A percentile compares a stretch with the other conserved stretches of the same genome.
These are phyloP conservation scores for Popillia japonica DNA, from an alignment of 1,140 invertebrate species.

Conservation along the genomic window DNA sequence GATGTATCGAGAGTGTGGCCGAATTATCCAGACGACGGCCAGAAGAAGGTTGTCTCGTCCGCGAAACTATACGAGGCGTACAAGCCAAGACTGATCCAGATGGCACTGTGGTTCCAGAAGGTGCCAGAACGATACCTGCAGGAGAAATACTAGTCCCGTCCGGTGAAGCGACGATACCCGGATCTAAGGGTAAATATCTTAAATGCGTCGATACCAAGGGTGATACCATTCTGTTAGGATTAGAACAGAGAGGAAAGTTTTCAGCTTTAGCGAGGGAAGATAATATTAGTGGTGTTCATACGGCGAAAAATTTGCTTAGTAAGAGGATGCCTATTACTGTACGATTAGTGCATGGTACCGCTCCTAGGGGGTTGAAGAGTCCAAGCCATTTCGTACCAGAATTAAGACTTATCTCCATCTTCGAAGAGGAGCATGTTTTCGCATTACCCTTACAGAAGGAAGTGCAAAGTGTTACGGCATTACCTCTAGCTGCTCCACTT, in stretches of 20 bases:
- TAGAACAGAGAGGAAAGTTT: slow-evolving; percentile 89
- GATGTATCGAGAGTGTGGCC: slow-evolving; percentile 87
- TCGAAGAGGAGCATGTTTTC: slow-evolving; percentile 86
- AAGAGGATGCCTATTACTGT: slow-evolving; percentile 92
- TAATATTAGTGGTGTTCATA: slow-evolving; percentile 92
- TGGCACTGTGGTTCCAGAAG: slow-evolving; percentile 74
- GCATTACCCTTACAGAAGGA: slow-evolving; percentile 85
- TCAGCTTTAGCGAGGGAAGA: slow-evolving; percentile 89
- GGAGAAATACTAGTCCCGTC: slow-evolving; percentile 72
- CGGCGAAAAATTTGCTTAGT: slow-evolving; percentile 82
- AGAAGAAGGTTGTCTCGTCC: slow-evolving; percentile 80
- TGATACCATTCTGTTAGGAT: slow-evolving; percentile 80
- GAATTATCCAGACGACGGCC: slow-evolving; percentile 81
- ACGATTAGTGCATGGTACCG: slow-evolving; percentile 86
- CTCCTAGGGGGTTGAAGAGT: slow-evolving; percentile 80
- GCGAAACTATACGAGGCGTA: slow-evolving; percentile 86
- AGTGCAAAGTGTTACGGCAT: slow-evolving; percentile 76
- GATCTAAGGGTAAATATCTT: slow-evolving; percentile 77
- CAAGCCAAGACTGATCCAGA: slow-evolving; percentile 73
- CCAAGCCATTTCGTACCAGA: slow-evolving; percentile 83
- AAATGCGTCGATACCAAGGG: slow-evolving; percentile 87
- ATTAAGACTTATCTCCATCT: slow-evolving; percentile 82
- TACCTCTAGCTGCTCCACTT: slow-evolving; percentile 85
- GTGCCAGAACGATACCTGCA: slow-evolving; percentile 73
- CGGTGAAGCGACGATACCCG: slow-evolving; percentile 78